Percentiles rank a stretch among this genome's conserved stretches.
Conservation (phyloP, 2,113 vertebrate genomes). For the Columba janthina region DNA sequence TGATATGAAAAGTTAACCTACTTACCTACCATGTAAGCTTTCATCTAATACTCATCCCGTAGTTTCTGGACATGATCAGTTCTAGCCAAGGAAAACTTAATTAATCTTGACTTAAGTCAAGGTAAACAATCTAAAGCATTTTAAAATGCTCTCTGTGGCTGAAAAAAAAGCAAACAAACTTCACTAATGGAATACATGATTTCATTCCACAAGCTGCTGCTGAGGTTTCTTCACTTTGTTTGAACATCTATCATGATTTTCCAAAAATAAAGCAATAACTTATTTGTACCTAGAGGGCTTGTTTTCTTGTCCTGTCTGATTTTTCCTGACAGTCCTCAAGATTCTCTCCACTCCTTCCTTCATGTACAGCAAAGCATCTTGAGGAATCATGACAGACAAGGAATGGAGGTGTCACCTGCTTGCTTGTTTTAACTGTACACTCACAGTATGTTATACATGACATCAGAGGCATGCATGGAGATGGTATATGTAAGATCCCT, state of each 20-base stretch:
- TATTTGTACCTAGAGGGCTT: neutral
- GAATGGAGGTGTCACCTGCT: neutral
- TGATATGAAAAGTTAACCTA: neutral
- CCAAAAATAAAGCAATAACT: neutral
- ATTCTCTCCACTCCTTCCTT: neutral
- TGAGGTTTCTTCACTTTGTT: neutral
- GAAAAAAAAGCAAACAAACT: neutral
- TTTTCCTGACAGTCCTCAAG: neutral
- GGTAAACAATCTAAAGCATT: constrained; percentile 16
- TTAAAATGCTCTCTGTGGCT: neutral
- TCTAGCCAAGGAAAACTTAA: constrained; percentile 3
- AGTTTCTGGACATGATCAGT: neutral
- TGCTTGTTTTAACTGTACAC: neutral
- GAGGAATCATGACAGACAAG: neutral
- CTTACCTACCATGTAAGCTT: neutral
- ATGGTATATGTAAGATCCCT: neutral
- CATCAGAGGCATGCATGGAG: too few species aligned
- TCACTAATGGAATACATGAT: neutral
- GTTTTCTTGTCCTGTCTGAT: neutral
- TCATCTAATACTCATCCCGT: neutral
- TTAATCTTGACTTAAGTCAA: constrained; percentile 8
- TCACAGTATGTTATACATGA: neutral
- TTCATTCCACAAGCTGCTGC: neutral
- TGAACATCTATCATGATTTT: neutral
- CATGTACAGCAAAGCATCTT: fast-evolving